Evolutionary conservation across 1,140 invertebrate genomes (phyloP), one percentile per base, ranked within the genome.

Genomic region (Odontomachus brunneus): DNA sequence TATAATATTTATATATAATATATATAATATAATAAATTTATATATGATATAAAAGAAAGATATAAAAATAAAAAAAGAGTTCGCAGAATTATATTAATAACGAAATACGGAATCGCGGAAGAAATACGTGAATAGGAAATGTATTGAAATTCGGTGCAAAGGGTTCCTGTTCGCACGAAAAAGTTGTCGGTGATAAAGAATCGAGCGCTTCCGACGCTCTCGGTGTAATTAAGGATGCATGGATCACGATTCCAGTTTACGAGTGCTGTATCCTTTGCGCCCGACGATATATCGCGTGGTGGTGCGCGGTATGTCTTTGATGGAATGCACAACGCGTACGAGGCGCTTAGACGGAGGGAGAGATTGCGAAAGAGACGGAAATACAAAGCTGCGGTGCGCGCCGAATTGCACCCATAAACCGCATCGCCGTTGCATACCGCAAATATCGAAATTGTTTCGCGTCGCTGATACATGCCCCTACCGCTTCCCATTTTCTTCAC

Each of bases 401-500:
- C 38, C 51, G 38, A 80, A 80, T 69, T 71, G 65, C 65, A 4
- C 24, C 65, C 33, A 48, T 80, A 80, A 80, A 80, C 75, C 65
- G 75, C 75, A 80, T 71, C 22, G 51, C 65, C 51, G 51, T 80
- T 57, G 75, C 75, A 80, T 80, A 80, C 75, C 75, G 24, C 75
- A 80, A 80, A 80, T 80, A 80, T 80, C 65, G 65, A 71, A 80
- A 80, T 71, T 80, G 75, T 80, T 80, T 80, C 75, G 38, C 75
- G 75, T 63, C 33, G 51, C 22, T 80, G 75, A 80, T 80, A 57
- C 29, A 80, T 80, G n/a, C 24, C n/a, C 38, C 12, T 29, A n/a
- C 22, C 49, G 2, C 22, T 29, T 44, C 22, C 3, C 51, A 48
- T 80, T 57, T 80, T 80, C 65, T 80, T 80, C 26, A 29, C 22